phyloP scores from a whole-genome alignment of 2,113 vertebrate genomes.

The Corythornis vintsioides region DNA sequence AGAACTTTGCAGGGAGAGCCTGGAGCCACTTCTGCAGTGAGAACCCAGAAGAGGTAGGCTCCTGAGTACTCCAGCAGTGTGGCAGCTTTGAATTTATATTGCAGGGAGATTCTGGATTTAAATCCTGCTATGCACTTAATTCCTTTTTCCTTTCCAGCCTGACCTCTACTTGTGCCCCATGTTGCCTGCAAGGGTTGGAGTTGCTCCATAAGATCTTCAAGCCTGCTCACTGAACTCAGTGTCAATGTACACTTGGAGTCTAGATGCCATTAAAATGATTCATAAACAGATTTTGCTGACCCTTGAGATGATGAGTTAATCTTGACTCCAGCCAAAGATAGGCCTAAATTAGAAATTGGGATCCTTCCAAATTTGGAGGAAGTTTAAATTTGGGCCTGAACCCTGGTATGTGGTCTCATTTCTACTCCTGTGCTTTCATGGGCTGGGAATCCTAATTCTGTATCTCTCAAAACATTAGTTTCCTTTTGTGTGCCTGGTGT shows the following conservation, averaged over 20 bases:
- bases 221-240: neutral
- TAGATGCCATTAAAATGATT: neutral
- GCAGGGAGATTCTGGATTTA: neutral
- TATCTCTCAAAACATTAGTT: neutral
- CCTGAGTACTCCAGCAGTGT: neutral
- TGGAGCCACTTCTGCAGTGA: neutral
- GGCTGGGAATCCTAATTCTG: neutral
- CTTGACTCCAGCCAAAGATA: neutral
- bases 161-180: rapidly evolving
- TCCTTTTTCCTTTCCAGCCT: neutral
- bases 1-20: neutral
- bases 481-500: neutral
- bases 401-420: neutral
- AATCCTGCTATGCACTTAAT: neutral
- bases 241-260: neutral
- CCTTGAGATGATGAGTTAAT: neutral
- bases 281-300: neutral
- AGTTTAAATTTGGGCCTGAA: neutral
- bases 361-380: neutral
- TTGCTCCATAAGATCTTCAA: neutral
- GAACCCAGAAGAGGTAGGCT: neutral
- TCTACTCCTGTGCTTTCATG: neutral
- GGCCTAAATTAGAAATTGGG: neutral
- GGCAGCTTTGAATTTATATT: neutral
- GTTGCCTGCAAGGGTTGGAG: neutral